Conservation (phyloP, 35 echinoderm and acorn worm species). For the Anneissia japonica region DNA sequence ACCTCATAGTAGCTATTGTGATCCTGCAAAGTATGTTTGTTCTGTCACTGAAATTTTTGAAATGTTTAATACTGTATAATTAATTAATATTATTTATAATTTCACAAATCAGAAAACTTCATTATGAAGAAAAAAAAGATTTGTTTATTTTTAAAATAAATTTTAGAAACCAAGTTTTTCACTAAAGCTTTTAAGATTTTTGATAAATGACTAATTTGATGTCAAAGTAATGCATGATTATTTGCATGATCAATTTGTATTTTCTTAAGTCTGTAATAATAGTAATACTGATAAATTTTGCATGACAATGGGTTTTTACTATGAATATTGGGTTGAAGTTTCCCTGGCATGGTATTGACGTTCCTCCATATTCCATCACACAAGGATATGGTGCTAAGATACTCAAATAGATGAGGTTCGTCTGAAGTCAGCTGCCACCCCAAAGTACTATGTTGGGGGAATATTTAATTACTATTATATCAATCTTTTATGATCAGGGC, state of each 20-base stretch:
- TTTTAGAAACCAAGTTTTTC: constrained; percentile 2
- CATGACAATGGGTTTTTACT: not conserved
- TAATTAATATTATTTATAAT: constrained; percentile 3
- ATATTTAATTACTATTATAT: not conserved
- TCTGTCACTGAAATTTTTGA: not conserved
- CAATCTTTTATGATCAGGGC: not conserved
- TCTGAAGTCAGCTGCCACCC: not conserved
- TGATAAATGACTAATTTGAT: not conserved
- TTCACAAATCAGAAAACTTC: not conserved
- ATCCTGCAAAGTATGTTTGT: not conserved
- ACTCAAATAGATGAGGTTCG: not conserved
- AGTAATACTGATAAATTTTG: not conserved
- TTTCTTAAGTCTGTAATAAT: not conserved
- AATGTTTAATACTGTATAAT: constrained; percentile 1
- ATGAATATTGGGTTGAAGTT: not conserved
- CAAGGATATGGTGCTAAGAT: not conserved
- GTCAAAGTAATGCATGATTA: not conserved
- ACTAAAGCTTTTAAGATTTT: constrained; percentile 1
- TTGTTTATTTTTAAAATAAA: constrained; percentile 3
- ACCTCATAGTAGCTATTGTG: not conserved
- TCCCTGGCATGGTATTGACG: not conserved
- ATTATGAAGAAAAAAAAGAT: not conserved
- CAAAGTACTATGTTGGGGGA: not conserved
- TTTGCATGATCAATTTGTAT: not conserved
- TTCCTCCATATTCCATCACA: not conserved